These are phyloP conservation scores for Centropristis striata DNA, from an alignment of 2,113 vertebrate species.

Conservation along the genomic window DNA sequence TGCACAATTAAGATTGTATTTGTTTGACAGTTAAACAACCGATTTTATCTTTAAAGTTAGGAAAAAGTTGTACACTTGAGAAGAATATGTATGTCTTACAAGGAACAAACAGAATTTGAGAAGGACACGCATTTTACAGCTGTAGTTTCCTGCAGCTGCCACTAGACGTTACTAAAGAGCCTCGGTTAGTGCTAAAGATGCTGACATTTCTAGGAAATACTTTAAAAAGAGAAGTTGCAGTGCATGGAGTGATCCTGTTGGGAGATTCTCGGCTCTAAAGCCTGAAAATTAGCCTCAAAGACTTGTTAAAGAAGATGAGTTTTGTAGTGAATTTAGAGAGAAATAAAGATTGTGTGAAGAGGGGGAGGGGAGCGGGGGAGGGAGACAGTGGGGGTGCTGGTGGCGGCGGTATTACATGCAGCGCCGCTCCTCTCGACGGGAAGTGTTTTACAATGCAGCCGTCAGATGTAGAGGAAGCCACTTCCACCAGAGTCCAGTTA, in stretches of 20 bases:
- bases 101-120: not conserved
- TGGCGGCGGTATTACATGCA: constrained; percentile 20
- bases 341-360: not conserved
- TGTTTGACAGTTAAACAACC: not conserved
- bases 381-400: constrained; percentile 1
- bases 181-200: not conserved
- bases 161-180: constrained; percentile 41
- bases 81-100: not conserved
- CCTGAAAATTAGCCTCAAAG: constrained; percentile 28
- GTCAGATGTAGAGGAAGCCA: constrained; percentile 90
- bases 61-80: too few species aligned
- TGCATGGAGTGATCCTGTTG: not conserved
- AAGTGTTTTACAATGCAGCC: constrained; percentile 89
- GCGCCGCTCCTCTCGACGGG: constrained; percentile 64
- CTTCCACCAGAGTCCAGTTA: constrained; percentile 95
- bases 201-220: not conserved
- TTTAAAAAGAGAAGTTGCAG: not conserved
- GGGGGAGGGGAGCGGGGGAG: not conserved
- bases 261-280: not conserved
- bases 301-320: constrained; percentile 23
- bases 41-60: not conserved
- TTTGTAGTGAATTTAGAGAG: constrained; percentile 9
- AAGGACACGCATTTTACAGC: not conserved
- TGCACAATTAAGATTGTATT: not conserved
- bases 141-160: constrained; percentile 2